phyloP scores from a whole-genome alignment of 2,888 invertebrate species.

The Protophormia terraenovae region DNA sequence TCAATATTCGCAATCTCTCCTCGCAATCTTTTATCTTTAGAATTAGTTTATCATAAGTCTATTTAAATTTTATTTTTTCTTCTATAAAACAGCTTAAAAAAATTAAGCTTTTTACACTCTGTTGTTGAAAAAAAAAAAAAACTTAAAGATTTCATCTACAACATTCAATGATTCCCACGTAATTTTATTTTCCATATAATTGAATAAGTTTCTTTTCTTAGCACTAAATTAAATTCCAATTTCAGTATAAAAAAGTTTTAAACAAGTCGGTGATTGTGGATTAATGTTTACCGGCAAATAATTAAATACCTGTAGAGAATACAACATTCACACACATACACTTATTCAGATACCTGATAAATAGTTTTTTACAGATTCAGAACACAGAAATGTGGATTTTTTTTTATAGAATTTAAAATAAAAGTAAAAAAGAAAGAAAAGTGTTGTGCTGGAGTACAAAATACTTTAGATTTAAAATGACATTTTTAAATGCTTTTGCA shows the following conservation, averaged over 20 bases:
- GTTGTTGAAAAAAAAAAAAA: neutral
- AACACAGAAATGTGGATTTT: conserved; percentile 1
- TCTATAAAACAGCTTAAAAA: neutral
- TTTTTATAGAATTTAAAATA: neutral
- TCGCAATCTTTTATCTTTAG: no score
- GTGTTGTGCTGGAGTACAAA: neutral
- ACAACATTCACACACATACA: neutral
- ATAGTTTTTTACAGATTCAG: neutral
- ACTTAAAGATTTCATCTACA: neutral
- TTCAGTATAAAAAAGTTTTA: conserved; percentile 7
- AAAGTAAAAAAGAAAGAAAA: neutral
- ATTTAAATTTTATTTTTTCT: neutral
- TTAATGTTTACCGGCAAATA: neutral
- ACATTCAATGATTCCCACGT: conserved; percentile 10
- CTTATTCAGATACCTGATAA: neutral
- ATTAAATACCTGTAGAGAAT: neutral
- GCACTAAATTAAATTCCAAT: neutral
- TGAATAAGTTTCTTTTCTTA: neutral
- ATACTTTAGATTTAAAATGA: neutral
- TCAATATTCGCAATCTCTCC: no score
- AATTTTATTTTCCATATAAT: conserved; percentile 16
- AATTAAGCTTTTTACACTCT: neutral
- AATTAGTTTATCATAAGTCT: neutral
- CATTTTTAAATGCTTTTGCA: conserved; percentile 4
- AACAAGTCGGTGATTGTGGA: neutral